Conservation (phyloP, 2,888 invertebrate species). For the Eutolmus rufibarbis region DNA sequence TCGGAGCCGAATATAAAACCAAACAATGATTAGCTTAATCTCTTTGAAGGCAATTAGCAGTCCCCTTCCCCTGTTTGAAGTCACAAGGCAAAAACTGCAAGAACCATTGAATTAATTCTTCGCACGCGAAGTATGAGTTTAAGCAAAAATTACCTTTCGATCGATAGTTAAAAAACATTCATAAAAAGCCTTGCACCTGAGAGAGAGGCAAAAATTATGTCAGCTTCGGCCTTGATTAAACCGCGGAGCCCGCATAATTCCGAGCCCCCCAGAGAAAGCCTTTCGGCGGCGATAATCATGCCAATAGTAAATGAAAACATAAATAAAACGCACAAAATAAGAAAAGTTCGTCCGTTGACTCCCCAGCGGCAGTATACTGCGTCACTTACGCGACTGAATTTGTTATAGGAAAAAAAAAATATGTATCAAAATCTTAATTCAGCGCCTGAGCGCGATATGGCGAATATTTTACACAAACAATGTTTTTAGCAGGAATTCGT, state of each 20-base stretch:
- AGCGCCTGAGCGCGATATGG: not conserved
- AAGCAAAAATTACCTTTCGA: not conserved
- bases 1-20: not conserved
- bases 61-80: not conserved
- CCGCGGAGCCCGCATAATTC: not conserved
- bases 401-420: not conserved
- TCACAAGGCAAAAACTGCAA: not conserved
- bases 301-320: not conserved
- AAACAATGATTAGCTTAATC: not conserved
- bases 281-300: not conserved
- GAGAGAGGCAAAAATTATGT: not conserved
- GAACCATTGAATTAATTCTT: not conserved
- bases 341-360: not conserved
- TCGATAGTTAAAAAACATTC: not conserved
- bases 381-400: not conserved
- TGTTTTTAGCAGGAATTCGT: not conserved
- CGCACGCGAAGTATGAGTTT: not conserved
- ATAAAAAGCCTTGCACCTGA: not conserved
- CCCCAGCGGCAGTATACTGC: not conserved
- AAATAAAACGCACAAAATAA: not conserved
- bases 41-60: not conserved
- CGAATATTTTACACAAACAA: not conserved
- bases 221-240: not conserved
- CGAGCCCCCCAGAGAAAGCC: not conserved
- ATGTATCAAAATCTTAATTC: not conserved